Evolutionary conservation across 2,797 vertebrate genomes (phyloP).

Genomic region (Chrosomus eos): DNA sequence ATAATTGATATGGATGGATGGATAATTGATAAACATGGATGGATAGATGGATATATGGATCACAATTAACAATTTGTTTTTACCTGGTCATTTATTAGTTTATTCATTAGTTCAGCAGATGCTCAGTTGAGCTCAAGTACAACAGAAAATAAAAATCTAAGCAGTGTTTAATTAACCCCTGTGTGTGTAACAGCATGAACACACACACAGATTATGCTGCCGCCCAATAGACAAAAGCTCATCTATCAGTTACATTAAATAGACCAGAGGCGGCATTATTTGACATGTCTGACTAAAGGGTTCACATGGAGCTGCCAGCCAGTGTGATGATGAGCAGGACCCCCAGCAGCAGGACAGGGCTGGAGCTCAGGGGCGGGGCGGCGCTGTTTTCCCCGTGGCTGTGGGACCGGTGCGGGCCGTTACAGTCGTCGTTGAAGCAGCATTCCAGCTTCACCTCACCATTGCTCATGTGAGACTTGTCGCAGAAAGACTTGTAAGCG

Average conservation of each 20-base stretch:
- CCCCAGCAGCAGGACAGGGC: conserved; percentile 45
- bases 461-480: conserved; percentile 74
- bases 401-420: conserved; percentile 77
- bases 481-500: conserved; percentile 87
- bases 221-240: conserved; percentile 14
- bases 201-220: not conserved
- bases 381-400: conserved; percentile 68
- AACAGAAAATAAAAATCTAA: not conserved
- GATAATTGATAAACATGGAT: not conserved
- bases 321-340: conserved; percentile 19
- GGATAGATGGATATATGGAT: not conserved
- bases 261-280: not conserved
- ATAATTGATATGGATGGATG: not conserved
- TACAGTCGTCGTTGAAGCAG: conserved; percentile 85
- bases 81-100: not conserved
- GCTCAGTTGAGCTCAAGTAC: not conserved
- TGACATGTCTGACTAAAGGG: not conserved
- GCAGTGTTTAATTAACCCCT: not conserved
- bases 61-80: not conserved
- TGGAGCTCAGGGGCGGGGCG: conserved; percentile 40
- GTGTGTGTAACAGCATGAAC: conserved; percentile 6
- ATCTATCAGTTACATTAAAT: conserved; percentile 2
- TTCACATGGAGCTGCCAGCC: conserved; percentile 38
- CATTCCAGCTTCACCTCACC: conserved; percentile 81
- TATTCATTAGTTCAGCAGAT: conserved; percentile 35